Conservation (phyloP, 2,113 vertebrate genomes). For the Monopterus albus region DNA sequence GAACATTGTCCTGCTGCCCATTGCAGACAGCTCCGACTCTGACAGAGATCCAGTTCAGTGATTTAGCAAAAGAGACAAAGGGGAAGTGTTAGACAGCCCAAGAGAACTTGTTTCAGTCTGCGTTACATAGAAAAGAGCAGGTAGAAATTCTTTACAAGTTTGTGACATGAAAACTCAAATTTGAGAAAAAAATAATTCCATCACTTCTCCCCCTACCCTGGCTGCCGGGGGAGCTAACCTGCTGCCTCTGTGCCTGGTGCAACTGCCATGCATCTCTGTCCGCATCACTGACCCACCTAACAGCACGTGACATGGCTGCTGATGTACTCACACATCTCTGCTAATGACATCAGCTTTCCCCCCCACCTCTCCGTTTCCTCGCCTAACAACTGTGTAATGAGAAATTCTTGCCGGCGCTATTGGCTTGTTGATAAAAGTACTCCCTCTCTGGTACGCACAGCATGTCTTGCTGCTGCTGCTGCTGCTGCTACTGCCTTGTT, state of each 20-base stretch:
- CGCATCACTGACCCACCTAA: conserved; percentile 93
- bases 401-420: conserved; percentile 78
- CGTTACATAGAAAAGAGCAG: conserved; percentile 20
- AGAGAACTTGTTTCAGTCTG: conserved; percentile 21
- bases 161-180: conserved; percentile 1
- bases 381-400: conserved; percentile 79
- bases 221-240: conserved; percentile 75
- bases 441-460: conserved; percentile 54
- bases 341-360: conserved; percentile 92
- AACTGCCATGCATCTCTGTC: conserved; percentile 90
- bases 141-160: background rate
- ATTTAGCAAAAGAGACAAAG: conserved; percentile 36
- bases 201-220: conserved; percentile 49
- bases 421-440: conserved; percentile 69
- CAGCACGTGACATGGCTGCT: conserved; percentile 98
- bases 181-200: background rate
- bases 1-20: conserved; percentile 96
- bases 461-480: conserved; percentile 51
- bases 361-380: conserved; percentile 76
- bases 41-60: conserved; percentile 79
- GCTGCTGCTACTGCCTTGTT: conserved; percentile 48
- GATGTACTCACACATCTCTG: conserved; percentile 93
- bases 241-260: conserved; percentile 77
- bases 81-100: conserved; percentile 49
- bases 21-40: conserved; percentile 89